Conservation (phyloP, 2,113 vertebrate species). For the Mobula birostris region DNA sequence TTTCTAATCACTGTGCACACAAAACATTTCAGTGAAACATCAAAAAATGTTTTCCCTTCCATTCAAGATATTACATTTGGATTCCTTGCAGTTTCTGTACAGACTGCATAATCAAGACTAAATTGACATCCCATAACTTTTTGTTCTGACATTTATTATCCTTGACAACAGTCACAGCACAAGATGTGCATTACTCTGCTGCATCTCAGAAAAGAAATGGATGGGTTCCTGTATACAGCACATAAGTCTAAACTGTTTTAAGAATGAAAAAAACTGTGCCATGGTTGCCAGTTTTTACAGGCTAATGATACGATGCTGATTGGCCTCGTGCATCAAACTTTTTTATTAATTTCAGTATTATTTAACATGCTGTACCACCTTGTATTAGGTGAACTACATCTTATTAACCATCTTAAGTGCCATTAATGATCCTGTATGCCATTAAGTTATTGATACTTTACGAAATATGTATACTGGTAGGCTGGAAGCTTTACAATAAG, state of each 20-base stretch:
- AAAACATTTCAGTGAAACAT: neutral
- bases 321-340: slow-evolving; percentile 37
- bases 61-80: neutral
- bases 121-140: neutral
- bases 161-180: neutral
- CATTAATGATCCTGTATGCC: neutral
- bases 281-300: slow-evolving; percentile 36
- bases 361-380: neutral
- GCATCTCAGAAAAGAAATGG: neutral
- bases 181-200: neutral
- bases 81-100: neutral
- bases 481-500: slow-evolving; percentile 9
- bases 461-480: neutral
- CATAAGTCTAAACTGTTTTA: neutral
- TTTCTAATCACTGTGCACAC: neutral
- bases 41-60: neutral
- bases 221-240: neutral
- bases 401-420: neutral
- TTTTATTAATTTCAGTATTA: neutral
- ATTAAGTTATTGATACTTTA: neutral
- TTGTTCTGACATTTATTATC: neutral
- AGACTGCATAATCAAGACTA: neutral
- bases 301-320: slow-evolving; percentile 39
- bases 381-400: neutral
- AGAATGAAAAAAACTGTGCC: neutral